These are phyloP conservation scores for Tupaia chinensis DNA, from an alignment of 2,113 vertebrate genomes.

Conservation along the genomic window DNA sequence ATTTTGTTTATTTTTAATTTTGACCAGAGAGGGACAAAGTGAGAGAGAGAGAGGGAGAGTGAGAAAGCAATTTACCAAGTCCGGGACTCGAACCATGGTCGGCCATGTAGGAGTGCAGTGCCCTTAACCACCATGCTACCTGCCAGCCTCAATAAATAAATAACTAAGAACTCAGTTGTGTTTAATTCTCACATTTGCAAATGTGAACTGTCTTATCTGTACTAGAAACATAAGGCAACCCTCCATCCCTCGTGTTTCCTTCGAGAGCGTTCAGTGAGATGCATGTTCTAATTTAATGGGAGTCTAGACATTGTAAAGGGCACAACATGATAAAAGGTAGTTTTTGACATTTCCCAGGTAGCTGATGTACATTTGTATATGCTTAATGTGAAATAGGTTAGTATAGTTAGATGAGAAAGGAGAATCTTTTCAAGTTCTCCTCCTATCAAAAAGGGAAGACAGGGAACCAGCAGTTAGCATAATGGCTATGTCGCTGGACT, in stretches of 20 bases:
- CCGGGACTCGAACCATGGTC: no score
- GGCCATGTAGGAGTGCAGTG: no score
- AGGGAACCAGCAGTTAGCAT: no score
- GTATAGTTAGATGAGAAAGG: background rate
- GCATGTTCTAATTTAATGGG: background rate
- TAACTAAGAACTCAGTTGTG: background rate
- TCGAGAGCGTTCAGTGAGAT: background rate
- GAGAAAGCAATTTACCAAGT: no score
- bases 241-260: background rate
- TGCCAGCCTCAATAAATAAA: no score
- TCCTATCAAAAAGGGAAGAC: no score
- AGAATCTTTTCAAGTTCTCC: background rate
- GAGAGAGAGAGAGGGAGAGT: no score
- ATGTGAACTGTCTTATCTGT: background rate
- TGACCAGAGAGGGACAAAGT: no score
- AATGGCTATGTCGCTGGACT: no score
- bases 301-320: background rate
- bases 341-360: background rate
- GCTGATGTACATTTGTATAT: background rate
- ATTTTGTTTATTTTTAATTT: no score
- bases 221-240: background rate
- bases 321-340: background rate
- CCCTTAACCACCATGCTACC: no score
- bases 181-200: background rate
- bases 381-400: slow-evolving; percentile 20